These are phyloP conservation scores for Periparus ater DNA, from an alignment of 2,797 vertebrate species.

Conservation along the genomic window DNA sequence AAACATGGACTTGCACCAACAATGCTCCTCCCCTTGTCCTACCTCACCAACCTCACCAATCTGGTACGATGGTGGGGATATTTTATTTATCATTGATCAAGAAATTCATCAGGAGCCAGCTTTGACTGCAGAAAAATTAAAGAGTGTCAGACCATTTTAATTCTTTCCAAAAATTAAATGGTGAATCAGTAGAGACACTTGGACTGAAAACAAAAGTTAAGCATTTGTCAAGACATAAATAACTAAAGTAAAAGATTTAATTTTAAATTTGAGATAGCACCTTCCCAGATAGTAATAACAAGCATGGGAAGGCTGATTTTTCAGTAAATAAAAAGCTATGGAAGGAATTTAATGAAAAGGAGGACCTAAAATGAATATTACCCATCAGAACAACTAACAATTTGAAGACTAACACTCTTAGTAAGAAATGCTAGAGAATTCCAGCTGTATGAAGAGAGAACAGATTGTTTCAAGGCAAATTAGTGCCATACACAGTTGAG, in stretches of 20 bases:
- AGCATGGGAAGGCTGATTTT: not conserved
- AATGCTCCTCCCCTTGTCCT: fast-evolving
- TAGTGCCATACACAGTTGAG: not conserved
- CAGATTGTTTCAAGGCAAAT: not conserved
- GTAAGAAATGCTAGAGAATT: not conserved
- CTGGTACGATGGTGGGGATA: not conserved
- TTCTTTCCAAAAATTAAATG: not conserved
- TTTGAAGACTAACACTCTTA: not conserved
- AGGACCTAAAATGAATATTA: not conserved
- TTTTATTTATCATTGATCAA: not conserved
- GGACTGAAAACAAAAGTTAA: not conserved
- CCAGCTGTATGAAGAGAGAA: not conserved
- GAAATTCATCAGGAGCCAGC: not conserved
- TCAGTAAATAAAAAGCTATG: not conserved
- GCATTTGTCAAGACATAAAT: not conserved
- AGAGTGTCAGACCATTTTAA: not conserved
- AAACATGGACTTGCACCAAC: not conserved
- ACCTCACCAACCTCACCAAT: not conserved
- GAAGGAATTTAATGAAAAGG: not conserved
- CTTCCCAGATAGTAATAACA: not conserved
- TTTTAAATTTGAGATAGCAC: not conserved
- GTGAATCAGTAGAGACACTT: not conserved
- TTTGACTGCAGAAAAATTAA: not conserved
- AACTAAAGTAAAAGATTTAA: not conserved
- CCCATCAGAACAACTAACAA: not conserved